Conservation (phyloP, 92 coral and sea anemone species). For the Anthopleura xanthogrammica region DNA sequence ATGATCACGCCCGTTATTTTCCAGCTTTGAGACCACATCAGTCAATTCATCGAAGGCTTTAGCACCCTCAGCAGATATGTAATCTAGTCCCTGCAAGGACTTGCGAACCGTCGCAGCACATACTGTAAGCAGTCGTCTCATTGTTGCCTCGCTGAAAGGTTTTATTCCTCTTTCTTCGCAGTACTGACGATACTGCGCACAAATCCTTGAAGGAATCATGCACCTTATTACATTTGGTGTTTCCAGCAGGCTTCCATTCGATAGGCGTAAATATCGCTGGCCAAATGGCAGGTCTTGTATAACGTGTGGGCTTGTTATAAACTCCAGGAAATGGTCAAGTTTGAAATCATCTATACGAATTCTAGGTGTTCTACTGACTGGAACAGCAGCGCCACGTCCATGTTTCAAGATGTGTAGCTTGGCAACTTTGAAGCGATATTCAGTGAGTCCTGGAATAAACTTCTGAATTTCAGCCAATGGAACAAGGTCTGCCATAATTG, state of each 20-base stretch:
- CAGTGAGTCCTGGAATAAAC: slow-evolving; percentile 20
- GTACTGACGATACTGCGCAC: slow-evolving; percentile 12
- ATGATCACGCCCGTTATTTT: too few relatives aligned
- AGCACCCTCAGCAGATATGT: too few relatives aligned
- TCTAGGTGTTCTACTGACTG: background rate
- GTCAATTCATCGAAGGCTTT: too few relatives aligned
- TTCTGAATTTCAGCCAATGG: slow-evolving; percentile 7
- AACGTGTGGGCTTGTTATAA: slow-evolving; percentile 31
- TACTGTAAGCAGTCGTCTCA: slow-evolving; percentile 8
- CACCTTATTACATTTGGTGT: slow-evolving; percentile 19
- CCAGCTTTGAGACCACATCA: too few relatives aligned
- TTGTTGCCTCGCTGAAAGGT: slow-evolving; percentile 9
- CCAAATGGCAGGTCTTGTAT: slow-evolving; percentile 33
- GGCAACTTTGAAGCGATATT: slow-evolving; percentile 18
- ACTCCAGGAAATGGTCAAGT: slow-evolving; percentile 14
- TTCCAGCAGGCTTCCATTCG: slow-evolving; percentile 3
- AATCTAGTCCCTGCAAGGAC: background rate
- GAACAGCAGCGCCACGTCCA: slow-evolving; percentile 28
- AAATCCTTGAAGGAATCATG: slow-evolving; percentile 16
- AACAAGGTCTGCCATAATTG: slow-evolving; percentile 21
- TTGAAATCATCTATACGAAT: background rate
- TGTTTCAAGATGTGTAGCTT: slow-evolving; percentile 12
- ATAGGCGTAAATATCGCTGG: slow-evolving; percentile 10
- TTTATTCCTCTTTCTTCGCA: slow-evolving; percentile 7
- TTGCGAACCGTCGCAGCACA: slow-evolving; percentile 17